Evolutionary conservation across 1,140 invertebrate genomes (phyloP), one percentile per base, ranked within the genome.

Genomic region (Neoseiulus cucumeris): DNA sequence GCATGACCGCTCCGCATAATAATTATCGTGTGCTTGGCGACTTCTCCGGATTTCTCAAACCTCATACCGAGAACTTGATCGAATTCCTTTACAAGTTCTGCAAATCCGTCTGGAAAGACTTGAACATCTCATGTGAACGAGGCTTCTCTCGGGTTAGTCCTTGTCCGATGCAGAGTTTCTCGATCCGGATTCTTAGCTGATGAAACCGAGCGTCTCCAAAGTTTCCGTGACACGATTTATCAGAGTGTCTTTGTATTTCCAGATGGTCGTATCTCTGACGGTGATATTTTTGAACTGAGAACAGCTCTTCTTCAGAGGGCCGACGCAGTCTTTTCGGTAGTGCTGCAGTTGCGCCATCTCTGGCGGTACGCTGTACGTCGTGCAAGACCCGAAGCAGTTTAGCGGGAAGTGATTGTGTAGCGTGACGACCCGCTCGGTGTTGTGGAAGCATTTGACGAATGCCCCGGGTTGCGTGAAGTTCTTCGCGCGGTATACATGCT

Each of bases 381-480:
- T 87, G 74, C 90, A 94, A 1, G 85, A 83, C 22, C 87, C 87
- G 0, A 92, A 75, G 71, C 90, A 94, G 44, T 87, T 86, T 47
- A 94, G 75, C 14, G 90, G 89, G 72, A 91, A 92, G 76, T 93
- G 90, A 76, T 93, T 94, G 79, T 93, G 89, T 42, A 94, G 78
- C 5, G 87, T 89, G 7, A 92, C 80, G 18, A 90, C 89, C 67
- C 86, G 81, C 70, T 89, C 85, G 4, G 89, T 86, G 76, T 92
- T 89, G 74, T 93, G 89, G 79, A 94, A 93, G 76, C 89, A 91
- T 75, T 94, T 94, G 39, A 92, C 86, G 75, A 91, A 92, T 74
- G 89, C 86, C 69, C 89, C 88, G 0, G 89, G 89, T 75, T 91
- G 91, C 0, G 89, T 93, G 75, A 89, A 92, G 76, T 92, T 92